Percentiles rank a stretch among this genome's conserved stretches.
These are phyloP conservation scores for Lepus americanus DNA, from an alignment of 2,113 vertebrate species.

Conservation along the genomic window DNA sequence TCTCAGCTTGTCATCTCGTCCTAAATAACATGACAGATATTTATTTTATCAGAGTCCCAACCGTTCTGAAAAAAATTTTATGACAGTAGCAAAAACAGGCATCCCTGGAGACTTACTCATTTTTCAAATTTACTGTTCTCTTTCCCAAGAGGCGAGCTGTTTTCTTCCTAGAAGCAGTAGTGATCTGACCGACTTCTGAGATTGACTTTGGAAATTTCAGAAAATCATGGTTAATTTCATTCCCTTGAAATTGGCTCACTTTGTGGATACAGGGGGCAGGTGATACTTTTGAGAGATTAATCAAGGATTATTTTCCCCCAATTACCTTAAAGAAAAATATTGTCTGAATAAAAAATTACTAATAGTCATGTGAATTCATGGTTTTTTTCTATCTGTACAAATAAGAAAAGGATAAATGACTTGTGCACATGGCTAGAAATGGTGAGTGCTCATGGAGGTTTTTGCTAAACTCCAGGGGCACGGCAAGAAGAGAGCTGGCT, in stretches of 20 bases:
- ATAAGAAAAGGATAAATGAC: not conserved
- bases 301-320: not conserved
- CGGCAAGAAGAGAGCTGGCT: not conserved
- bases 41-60: constrained; percentile 80
- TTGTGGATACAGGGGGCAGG: not conserved
- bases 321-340: constrained; percentile 33
- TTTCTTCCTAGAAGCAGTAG: constrained; percentile 5
- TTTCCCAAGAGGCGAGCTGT: not conserved
- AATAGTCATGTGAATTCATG: constrained; percentile 12
- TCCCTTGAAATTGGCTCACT: not conserved
- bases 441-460: not conserved
- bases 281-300: constrained; percentile 25
- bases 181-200: not conserved
- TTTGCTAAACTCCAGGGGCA: not conserved
- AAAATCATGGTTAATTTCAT: not conserved
- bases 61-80: constrained; percentile 55
- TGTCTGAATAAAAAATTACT: constrained; percentile 22
- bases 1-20: constrained; percentile 76
- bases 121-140: constrained; percentile 13
- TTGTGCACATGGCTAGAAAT: not conserved
- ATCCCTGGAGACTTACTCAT: not conserved
- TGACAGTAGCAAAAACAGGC: not conserved
- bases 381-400: not conserved
- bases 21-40: constrained; percentile 71
- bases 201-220: constrained; percentile 3